These are phyloP conservation scores for Fringilla coelebs DNA, from an alignment of 2,797 vertebrate species.

Conservation along the genomic window DNA sequence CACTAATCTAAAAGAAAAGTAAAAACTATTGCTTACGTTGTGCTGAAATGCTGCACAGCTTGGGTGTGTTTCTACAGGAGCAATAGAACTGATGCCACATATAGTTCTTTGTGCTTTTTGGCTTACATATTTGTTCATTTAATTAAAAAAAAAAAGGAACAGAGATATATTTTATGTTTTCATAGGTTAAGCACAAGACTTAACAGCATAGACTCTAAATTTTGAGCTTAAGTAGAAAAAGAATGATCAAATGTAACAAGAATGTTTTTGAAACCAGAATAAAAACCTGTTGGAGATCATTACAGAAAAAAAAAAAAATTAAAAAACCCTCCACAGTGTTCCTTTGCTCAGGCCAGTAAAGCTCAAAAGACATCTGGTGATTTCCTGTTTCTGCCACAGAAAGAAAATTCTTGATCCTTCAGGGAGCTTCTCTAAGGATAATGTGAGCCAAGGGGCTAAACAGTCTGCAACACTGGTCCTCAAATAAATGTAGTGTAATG, in stretches of 20 bases:
- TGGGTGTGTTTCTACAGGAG: background rate
- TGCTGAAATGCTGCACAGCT: background rate
- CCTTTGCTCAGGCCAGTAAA: background rate
- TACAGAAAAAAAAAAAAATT: background rate
- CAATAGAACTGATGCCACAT: background rate
- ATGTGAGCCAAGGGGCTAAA: background rate
- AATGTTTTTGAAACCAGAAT: conserved; percentile 45
- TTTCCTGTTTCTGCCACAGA: background rate
- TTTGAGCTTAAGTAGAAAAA: background rate
- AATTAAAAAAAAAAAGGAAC: fast-evolving
- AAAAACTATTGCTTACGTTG: background rate
- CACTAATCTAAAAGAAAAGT: background rate
- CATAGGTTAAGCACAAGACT: background rate
- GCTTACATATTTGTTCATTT: background rate
- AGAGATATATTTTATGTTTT: background rate
- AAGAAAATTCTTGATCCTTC: background rate
- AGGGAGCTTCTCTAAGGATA: background rate
- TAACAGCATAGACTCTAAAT: background rate
- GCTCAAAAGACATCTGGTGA: conserved; percentile 4
- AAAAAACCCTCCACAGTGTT: background rate
- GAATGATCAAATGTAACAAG: background rate
- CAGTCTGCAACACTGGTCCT: background rate
- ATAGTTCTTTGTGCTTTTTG: background rate
- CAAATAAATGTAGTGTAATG: background rate
- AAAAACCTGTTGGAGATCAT: background rate